Evolutionary conservation across 2,113 vertebrate species (phyloP).

Genomic region (Pseudonaja textilis): DNA sequence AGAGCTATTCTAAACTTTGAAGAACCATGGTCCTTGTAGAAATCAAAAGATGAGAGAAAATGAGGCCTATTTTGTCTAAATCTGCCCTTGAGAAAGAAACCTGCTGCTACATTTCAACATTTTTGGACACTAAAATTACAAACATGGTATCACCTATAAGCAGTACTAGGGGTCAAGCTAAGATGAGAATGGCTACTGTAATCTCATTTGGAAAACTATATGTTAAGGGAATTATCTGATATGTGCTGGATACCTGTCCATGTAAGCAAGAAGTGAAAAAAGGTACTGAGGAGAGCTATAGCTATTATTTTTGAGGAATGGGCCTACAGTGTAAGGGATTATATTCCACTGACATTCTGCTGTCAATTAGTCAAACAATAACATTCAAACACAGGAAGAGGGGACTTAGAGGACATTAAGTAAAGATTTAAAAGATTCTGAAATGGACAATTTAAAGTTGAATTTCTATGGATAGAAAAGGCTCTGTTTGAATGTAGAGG

Average conservation of each 20-base stretch:
- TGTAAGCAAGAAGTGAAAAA: too few relatives aligned
- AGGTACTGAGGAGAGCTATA: too few relatives aligned
- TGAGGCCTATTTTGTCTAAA: background rate
- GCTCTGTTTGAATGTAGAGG: background rate
- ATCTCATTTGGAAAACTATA: background rate
- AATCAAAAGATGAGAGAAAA: background rate
- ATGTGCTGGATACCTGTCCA: too few relatives aligned
- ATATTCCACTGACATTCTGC: background rate
- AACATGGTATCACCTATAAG: background rate
- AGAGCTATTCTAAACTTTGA: background rate
- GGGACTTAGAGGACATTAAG: background rate
- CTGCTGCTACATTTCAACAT: background rate
- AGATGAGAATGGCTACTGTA: background rate
- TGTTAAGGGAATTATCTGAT: too few relatives aligned
- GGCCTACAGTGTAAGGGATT: background rate
- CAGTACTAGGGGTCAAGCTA: background rate
- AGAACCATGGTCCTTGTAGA: background rate
- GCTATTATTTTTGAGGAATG: too few relatives aligned
- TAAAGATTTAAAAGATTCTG: background rate
- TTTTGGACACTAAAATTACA: background rate
- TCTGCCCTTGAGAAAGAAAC: background rate
- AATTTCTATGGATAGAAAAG: background rate
- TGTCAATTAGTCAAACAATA: background rate
- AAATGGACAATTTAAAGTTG: background rate
- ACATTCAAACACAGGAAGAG: background rate